Base-by-base conservation (phyloP, 2,888 invertebrate genomes). In the Lobophora halterata region DNA sequence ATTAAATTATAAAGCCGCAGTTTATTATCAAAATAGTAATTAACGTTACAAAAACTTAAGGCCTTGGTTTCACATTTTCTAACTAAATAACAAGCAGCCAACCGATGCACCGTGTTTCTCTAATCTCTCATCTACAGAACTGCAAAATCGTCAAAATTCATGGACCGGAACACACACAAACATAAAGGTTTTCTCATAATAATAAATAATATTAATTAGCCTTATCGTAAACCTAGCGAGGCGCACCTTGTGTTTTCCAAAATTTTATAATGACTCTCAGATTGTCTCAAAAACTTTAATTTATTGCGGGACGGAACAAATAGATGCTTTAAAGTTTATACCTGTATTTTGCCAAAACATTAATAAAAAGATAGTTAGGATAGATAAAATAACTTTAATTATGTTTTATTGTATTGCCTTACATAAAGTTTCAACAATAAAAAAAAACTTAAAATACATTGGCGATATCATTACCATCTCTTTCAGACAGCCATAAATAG, bases 131-230 rank as follows among this genome's bases (percentile, higher is more conserved):
- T 49, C 49, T 47, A 26, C 8, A 29, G 20, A 17, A 12, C 46
- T 49, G 49, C 49, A 49, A 50, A 52, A 54, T 50, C 45, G 34
- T 50, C 49, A 52, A 52, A 56, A 56, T 56, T 56, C 54, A 56
- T 54, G 44, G 48, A 48, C 35, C 49, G 40, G 31, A 44, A 49
- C 43, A 43, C 28, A 46, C 30, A 36, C 43, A 44, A 44, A 43
- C 17, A 34, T 47, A 38, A 48, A 52, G 37, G 36, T 45, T 40
- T 47, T 54, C 49, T 47, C 52, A 49, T 54, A 43, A 52, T 35
- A 51, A 54, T 54, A 46, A 52, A 52, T 54, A 48, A 40, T 38
- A 48, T 42, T 54, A 52, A 54, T 52, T 54, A 54, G 31, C 26
- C 8, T 39, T 40, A 37, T 32, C 32, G 14, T 29, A 29, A 10